These are phyloP conservation scores for Branchinecta lindahli DNA, from an alignment of 1,140 invertebrate genomes.

Conservation along the genomic window DNA sequence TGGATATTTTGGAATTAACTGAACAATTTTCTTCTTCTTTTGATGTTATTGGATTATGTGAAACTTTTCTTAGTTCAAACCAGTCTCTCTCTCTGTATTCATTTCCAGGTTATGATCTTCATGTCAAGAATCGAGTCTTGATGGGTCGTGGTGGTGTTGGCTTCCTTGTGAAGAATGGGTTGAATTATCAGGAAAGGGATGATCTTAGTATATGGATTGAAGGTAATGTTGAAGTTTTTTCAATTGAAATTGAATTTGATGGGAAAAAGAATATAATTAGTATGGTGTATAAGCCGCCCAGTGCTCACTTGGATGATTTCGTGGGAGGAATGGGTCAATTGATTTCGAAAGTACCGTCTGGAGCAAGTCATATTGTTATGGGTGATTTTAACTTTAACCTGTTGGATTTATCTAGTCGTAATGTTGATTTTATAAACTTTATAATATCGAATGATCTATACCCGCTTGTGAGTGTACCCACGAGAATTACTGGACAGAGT, in stretches of 20 bases:
- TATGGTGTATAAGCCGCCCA: constrained; percentile 10
- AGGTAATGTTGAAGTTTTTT: constrained; percentile 6
- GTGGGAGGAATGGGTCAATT: background rate
- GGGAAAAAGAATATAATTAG: constrained; percentile 7
- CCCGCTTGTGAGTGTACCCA: constrained; percentile 7
- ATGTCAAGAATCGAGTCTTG: background rate
- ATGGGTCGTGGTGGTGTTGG: constrained; percentile 7
- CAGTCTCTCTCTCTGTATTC: constrained; percentile 3
- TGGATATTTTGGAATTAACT: background rate
- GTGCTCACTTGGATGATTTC: constrained; percentile 6
- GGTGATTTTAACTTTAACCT: background rate
- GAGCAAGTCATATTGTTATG: constrained; percentile 6
- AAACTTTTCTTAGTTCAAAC: constrained; percentile 7
- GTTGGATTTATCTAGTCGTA: background rate
- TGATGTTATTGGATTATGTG: background rate
- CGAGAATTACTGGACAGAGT: constrained; percentile 2
- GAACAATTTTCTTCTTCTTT: constrained; percentile 5
- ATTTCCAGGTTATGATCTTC: constrained; percentile 10
- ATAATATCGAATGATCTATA: background rate
- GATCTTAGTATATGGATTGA: constrained; percentile 7
- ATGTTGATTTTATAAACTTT: background rate
- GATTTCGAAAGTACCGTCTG: constrained; percentile 6
- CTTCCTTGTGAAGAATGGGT: background rate
- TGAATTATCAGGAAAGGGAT: constrained; percentile 6
- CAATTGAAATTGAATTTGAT: constrained; percentile 1